These are phyloP conservation scores for Dolichopus griseipennis DNA, from an alignment of 2,888 invertebrate species.

Conservation along the genomic window DNA sequence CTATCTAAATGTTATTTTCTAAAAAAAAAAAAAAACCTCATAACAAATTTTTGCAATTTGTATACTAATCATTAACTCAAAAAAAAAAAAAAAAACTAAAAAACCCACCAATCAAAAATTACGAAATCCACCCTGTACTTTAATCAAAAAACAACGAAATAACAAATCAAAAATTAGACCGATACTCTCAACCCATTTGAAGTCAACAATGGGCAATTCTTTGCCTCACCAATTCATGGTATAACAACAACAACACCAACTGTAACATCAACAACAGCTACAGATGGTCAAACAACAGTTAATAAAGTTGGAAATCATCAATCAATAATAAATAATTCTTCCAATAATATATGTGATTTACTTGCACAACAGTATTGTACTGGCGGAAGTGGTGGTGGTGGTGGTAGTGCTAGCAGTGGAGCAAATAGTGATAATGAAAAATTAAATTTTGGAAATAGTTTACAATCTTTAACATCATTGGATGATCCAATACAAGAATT, in stretches of 20 bases:
- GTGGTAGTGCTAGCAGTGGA: not conserved
- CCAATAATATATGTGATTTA: not conserved
- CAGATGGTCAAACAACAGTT: not conserved
- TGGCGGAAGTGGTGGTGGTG: not conserved
- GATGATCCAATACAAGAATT: slow-evolving; percentile 58
- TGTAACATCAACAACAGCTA: slow-evolving; percentile 33
- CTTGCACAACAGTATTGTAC: not conserved
- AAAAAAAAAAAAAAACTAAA: not conserved
- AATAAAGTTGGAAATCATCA: not conserved
- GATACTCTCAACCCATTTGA: slow-evolving; percentile 86
- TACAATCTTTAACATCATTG: slow-evolving; percentile 46
- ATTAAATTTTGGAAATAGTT: slow-evolving; percentile 41
- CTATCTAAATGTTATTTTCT: slow-evolving; percentile 11
- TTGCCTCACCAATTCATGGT: slow-evolving; percentile 31
- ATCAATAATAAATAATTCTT: slow-evolving; percentile 21
- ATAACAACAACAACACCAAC: slow-evolving; percentile 4
- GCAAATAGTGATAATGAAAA: slow-evolving; percentile 13
- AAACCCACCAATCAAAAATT: no score
- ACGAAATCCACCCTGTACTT: not conserved
- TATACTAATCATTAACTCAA: not conserved
- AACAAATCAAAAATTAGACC: slow-evolving; percentile 47
- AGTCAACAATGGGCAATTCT: slow-evolving; percentile 59
- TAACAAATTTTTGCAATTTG: not conserved
- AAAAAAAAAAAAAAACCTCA: no score
- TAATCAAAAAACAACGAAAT: not conserved